Percentiles rank a stretch among this genome's conserved stretches.
These are phyloP conservation scores for Lordiphosa andalusiaca DNA, from an alignment of 2,888 invertebrate species.

Conservation along the genomic window DNA sequence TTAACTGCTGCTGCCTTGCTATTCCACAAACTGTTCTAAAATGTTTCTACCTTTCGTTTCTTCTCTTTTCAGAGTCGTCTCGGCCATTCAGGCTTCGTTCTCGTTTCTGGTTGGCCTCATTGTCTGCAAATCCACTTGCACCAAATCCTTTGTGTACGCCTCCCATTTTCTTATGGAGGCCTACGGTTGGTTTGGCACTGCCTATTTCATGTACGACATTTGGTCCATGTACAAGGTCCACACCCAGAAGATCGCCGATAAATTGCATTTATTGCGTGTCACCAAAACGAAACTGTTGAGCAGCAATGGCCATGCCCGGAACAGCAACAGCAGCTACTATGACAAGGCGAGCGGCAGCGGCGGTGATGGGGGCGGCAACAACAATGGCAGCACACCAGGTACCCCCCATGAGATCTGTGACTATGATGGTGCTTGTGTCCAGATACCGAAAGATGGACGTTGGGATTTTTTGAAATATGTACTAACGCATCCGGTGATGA, in stretches of 20 bases:
- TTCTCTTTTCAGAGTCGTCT: conserved; percentile 83
- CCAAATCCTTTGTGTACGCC: conserved; percentile 84
- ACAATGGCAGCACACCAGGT: conserved; percentile 59
- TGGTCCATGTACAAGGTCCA: conserved; percentile 90
- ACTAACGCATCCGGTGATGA: conserved; percentile 85
- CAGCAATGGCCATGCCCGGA: conserved; percentile 26
- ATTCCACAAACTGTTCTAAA: too few relatives aligned
- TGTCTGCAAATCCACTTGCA: conserved; percentile 86
- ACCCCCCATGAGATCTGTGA: conserved; percentile 76
- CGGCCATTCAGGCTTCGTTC: conserved; percentile 86
- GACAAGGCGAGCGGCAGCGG: conserved; percentile 54
- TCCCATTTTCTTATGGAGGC: conserved; percentile 88
- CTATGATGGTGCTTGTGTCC: conserved; percentile 74
- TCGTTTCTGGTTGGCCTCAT: conserved; percentile 85
- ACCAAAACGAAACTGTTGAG: conserved; percentile 44
- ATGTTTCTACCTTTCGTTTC: background rate
- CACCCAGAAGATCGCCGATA: conserved; percentile 80
- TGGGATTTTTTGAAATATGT: conserved; percentile 83
- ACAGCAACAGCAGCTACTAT: conserved; percentile 35
- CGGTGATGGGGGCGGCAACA: conserved; percentile 39
- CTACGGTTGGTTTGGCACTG: conserved; percentile 90
- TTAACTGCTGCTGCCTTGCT: too few relatives aligned
- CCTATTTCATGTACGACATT: conserved; percentile 89
- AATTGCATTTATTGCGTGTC: conserved; percentile 75
- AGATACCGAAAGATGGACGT: conserved; percentile 76